Percentiles rank a stretch among this genome's conserved stretches.
phyloP scores from a whole-genome alignment of 2,888 invertebrate genomes.

The Polyploca ridens region DNA sequence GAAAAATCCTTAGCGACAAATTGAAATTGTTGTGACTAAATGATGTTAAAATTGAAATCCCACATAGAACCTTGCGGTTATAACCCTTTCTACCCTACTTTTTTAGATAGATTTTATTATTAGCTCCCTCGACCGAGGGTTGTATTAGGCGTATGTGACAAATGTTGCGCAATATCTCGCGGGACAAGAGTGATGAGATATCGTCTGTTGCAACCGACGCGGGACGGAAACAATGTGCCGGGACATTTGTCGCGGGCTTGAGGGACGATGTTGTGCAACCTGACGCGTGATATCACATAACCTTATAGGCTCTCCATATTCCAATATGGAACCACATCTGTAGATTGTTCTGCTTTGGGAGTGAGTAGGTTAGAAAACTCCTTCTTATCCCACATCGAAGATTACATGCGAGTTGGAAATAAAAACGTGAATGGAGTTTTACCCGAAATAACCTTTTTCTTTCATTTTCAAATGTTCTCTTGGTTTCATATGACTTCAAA shows the following conservation, averaged over 20 bases:
- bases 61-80: background rate
- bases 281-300: conserved; percentile 1
- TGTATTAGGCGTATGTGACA: conserved; percentile 3
- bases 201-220: conserved; percentile 6
- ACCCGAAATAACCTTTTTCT: too few species aligned
- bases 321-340: background rate
- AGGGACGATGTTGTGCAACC: background rate
- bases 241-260: background rate
- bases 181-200: conserved; percentile 5
- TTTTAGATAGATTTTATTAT: conserved; percentile 2
- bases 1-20: too few species aligned
- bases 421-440: too few species aligned
- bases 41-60: background rate
- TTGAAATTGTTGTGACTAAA: background rate
- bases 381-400: background rate
- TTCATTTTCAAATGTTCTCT: too few species aligned
- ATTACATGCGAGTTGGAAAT: too few species aligned
- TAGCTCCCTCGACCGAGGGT: background rate
- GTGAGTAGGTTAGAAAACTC: background rate
- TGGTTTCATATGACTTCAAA: too few species aligned
- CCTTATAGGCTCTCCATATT: background rate
- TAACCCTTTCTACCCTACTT: background rate
- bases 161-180: conserved; percentile 2
- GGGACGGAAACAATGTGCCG: conserved; percentile 3
- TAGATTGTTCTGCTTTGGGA: background rate